Percentiles rank a stretch among this genome's conserved stretches.
phyloP scores from a whole-genome alignment of 1,140 invertebrate genomes.

The Samia ricini region DNA sequence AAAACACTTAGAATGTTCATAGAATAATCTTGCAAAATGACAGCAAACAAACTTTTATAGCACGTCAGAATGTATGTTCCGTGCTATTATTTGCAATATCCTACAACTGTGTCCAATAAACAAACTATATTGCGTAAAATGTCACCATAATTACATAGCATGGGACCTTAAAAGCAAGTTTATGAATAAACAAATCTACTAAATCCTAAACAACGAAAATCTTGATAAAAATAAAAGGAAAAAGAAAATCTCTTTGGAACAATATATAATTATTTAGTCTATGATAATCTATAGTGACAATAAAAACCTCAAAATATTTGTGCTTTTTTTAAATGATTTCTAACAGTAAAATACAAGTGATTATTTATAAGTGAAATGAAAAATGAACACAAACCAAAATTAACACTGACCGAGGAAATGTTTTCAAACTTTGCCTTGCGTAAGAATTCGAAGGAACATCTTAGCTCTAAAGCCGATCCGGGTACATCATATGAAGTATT shows the following conservation, averaged over 20 bases:
- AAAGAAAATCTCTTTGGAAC: background rate
- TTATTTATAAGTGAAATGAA: background rate
- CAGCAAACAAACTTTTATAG: no score
- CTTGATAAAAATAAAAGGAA: background rate
- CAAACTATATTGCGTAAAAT: no score
- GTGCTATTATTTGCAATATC: no score
- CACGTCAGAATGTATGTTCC: no score
- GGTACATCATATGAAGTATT: slow-evolving; percentile 35
- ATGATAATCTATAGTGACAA: slow-evolving; percentile 2
- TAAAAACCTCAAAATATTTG: background rate
- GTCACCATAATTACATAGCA: no score
- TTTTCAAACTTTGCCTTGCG: background rate
- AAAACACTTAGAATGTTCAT: no score
- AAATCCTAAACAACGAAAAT: no score
- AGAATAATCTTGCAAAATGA: no score
- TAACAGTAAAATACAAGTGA: slow-evolving; percentile 18
- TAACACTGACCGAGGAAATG: slow-evolving; percentile 11
- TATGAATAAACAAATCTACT: no score
- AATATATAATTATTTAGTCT: background rate
- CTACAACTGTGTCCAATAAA: no score
- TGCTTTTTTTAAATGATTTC: slow-evolving; percentile 1
- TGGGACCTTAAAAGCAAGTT: no score
- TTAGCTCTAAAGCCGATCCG: slow-evolving; percentile 10
- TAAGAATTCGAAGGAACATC: background rate
- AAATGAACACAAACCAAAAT: background rate